phyloP scores from a whole-genome alignment of 2,113 vertebrate species.

The Plecotus auritus region DNA sequence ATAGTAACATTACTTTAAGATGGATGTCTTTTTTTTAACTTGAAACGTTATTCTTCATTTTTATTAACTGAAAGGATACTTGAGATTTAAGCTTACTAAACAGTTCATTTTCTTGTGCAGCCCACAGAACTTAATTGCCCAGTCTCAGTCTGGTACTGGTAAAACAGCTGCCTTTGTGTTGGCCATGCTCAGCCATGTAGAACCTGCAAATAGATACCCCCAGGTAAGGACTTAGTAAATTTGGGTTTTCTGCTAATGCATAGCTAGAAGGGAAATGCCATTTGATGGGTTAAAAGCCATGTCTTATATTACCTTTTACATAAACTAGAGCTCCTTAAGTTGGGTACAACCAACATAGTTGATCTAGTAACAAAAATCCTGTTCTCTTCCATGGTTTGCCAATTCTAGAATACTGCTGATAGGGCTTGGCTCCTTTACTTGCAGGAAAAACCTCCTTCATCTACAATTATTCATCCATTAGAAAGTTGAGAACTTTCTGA shows the following conservation, averaged over 20 bases:
- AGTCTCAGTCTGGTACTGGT: slow-evolving; percentile 96
- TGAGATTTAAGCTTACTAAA: slow-evolving; percentile 37
- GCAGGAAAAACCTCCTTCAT: background rate
- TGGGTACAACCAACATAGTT: background rate
- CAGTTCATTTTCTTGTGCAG: slow-evolving; percentile 74
- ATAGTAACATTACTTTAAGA: background rate
- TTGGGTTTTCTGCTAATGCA: rapidly evolving
- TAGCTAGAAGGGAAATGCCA: background rate
- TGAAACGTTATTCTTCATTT: background rate
- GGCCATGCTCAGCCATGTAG: slow-evolving; percentile 94
- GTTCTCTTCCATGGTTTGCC: background rate
- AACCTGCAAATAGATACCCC: slow-evolving; percentile 87
- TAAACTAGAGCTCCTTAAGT: background rate
- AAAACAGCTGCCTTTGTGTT: slow-evolving; percentile 98
- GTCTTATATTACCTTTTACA: background rate
- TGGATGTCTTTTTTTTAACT: background rate
- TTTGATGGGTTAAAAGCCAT: slow-evolving; percentile 32
- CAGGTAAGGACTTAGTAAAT: slow-evolving; percentile 83
- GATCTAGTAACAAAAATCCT: background rate
- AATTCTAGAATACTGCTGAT: background rate
- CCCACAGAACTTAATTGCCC: slow-evolving; percentile 95
- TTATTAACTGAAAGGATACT: background rate
- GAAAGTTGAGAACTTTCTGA: slow-evolving; percentile 34
- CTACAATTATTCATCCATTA: background rate
- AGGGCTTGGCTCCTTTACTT: background rate